These are phyloP conservation scores for Chelonus formosanus DNA, from an alignment of 2,888 invertebrate species.

Conservation along the genomic window DNA sequence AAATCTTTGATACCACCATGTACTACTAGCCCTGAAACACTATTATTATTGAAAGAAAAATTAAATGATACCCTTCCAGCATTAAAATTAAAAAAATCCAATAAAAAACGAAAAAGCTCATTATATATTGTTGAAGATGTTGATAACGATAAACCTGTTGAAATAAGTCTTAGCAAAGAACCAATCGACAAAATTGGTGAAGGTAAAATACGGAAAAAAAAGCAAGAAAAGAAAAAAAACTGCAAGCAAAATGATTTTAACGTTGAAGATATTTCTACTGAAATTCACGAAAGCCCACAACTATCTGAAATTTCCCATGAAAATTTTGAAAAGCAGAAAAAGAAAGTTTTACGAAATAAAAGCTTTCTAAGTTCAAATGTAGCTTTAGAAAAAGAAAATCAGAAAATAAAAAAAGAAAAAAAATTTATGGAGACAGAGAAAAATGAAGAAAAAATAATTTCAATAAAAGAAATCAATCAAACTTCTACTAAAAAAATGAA, in stretches of 20 bases:
- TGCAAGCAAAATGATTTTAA: no score
- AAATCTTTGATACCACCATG: conserved; percentile 2
- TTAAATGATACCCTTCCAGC: conserved; percentile 52
- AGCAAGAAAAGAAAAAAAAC: no score
- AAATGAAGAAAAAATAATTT: background rate
- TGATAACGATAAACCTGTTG: conserved; percentile 18
- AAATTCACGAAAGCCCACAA: no score
- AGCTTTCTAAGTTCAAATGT: background rate
- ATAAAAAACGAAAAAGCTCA: conserved; percentile 31
- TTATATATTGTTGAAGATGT: conserved; percentile 9
- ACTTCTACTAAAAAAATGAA: no score
- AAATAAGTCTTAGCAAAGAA: no score
- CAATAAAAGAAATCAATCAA: background rate
- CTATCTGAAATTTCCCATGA: background rate
- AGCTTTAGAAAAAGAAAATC: background rate
- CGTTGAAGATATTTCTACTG: no score
- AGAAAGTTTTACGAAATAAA: background rate
- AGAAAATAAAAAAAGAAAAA: conserved; percentile 28
- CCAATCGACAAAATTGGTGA: background rate
- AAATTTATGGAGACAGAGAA: conserved; percentile 22
- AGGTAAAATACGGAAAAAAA: no score
- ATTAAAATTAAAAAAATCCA: conserved; percentile 37
- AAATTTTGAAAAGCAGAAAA: conserved; percentile 25
- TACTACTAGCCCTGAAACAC: conserved; percentile 42
- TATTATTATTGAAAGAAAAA: conserved; percentile 52